phyloP scores from a whole-genome alignment of 2,888 invertebrate genomes.

The Megastigmus dorsalis region DNA sequence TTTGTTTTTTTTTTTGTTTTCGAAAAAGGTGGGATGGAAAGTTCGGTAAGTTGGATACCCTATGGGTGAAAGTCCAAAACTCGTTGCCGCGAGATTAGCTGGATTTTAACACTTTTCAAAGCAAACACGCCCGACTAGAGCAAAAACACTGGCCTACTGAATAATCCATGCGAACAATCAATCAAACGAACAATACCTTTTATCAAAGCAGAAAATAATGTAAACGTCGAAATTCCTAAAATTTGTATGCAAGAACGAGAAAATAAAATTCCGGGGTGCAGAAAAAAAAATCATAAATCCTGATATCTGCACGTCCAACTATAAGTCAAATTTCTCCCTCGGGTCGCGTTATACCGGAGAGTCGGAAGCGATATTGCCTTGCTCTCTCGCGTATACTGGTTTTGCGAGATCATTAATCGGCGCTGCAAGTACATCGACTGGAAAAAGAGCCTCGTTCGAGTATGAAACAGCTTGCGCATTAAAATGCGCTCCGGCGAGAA shows the following conservation, averaged over 20 bases:
- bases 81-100: neutral
- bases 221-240: too few relatives aligned
- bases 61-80: neutral
- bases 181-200: too few relatives aligned
- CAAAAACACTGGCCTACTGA: too few relatives aligned
- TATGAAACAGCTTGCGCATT: constrained; percentile 10
- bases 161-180: too few relatives aligned
- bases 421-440: constrained; percentile 32
- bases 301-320: constrained; percentile 19
- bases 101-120: neutral
- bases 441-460: constrained; percentile 38
- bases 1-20: too few relatives aligned
- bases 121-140: too few relatives aligned
- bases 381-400: constrained; percentile 28
- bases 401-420: constrained; percentile 50
- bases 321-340: constrained; percentile 47
- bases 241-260: too few relatives aligned
- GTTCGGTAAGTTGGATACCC: constrained; percentile 13
- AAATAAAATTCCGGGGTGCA: too few relatives aligned
- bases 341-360: constrained; percentile 19
- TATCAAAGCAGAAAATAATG: too few relatives aligned
- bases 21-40: neutral
- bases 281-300: constrained; percentile 16
- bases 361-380: constrained; percentile 41
- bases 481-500: constrained; percentile 14